Conservation (phyloP, 2,797 vertebrate genomes). For the Pantherophis alleghaniensis region DNA sequence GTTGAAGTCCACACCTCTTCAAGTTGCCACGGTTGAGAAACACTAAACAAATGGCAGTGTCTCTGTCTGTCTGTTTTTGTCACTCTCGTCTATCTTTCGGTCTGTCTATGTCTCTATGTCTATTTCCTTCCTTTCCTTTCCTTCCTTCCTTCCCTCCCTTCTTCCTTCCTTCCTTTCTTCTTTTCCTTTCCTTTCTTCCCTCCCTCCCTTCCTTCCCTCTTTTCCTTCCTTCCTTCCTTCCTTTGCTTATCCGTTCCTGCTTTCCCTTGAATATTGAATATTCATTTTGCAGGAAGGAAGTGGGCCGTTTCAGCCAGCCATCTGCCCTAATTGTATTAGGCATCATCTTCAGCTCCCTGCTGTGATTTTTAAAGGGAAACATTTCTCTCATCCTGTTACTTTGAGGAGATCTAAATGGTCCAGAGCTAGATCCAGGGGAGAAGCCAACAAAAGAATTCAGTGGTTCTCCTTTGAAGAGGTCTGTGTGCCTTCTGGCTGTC, state of each 20-base stretch:
- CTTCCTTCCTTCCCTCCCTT: too few relatives aligned
- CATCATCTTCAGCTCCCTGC: background rate
- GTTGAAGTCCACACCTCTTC: too few relatives aligned
- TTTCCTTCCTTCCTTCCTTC: too few relatives aligned
- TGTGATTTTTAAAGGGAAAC: background rate
- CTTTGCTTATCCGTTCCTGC: background rate
- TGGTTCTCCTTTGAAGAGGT: background rate
- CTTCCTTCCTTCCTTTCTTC: too few relatives aligned
- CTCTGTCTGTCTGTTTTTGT: too few relatives aligned
- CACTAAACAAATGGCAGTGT: too few relatives aligned
- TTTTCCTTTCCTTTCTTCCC: too few relatives aligned
- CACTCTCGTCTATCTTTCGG: too few relatives aligned
- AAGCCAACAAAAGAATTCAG: background rate
- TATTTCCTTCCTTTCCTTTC: too few relatives aligned
- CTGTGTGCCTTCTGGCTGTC: background rate
- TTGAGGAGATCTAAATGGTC: background rate
- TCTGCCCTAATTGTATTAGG: rapidly evolving
- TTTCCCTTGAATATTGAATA: background rate
- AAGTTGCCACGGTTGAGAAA: too few relatives aligned
- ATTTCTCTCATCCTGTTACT: background rate
- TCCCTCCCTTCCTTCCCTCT: too few relatives aligned
- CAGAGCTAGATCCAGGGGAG: background rate
- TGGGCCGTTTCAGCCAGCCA: rapidly evolving
- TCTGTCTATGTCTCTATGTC: too few relatives aligned
- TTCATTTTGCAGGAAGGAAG: background rate